A percentile compares a stretch with the other conserved stretches of the same genome.
phyloP scores from a whole-genome alignment of 2,888 invertebrate genomes.

The Drosophila yooni region DNA sequence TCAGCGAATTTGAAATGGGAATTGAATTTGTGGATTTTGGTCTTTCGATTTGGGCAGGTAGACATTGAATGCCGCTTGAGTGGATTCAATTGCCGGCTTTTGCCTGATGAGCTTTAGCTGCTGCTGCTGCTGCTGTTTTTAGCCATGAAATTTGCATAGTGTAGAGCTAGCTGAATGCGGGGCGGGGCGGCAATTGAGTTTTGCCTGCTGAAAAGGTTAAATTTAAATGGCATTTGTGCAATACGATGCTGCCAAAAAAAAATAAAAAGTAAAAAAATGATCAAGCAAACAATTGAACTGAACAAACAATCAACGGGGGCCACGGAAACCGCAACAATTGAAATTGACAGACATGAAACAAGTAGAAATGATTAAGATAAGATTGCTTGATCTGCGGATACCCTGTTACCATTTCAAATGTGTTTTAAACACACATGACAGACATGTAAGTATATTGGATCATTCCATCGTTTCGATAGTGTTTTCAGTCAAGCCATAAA shows the following conservation, averaged over 20 bases:
- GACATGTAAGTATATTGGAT: fast-evolving
- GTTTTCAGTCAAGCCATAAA: neutral
- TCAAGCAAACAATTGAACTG: conserved; percentile 64
- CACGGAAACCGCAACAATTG: conserved; percentile 48
- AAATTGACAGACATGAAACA: conserved; percentile 38
- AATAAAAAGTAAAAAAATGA: conserved; percentile 50
- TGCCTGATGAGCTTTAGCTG: conserved; percentile 54
- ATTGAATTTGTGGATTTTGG: conserved; percentile 30
- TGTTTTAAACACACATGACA: neutral
- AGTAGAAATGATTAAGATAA: neutral
- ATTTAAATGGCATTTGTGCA: conserved; percentile 79
- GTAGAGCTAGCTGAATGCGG: conserved; percentile 12
- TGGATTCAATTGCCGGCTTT: conserved; percentile 59
- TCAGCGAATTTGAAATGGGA: conserved; percentile 49
- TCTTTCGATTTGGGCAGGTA: conserved; percentile 60
- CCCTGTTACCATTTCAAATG: conserved; percentile 12
- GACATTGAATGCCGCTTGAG: conserved; percentile 67
- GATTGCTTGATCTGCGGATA: conserved; percentile 10
- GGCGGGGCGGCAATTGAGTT: conserved; percentile 46
- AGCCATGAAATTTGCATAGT: conserved; percentile 79
- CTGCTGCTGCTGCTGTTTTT: conserved; percentile 31
- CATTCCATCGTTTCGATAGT: neutral
- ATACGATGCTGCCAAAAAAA: conserved; percentile 63
- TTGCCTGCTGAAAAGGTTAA: conserved; percentile 68
- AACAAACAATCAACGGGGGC: conserved; percentile 56